These are phyloP conservation scores for Emydocephalus ijimae DNA, from an alignment of 2,113 vertebrate species.

Conservation along the genomic window DNA sequence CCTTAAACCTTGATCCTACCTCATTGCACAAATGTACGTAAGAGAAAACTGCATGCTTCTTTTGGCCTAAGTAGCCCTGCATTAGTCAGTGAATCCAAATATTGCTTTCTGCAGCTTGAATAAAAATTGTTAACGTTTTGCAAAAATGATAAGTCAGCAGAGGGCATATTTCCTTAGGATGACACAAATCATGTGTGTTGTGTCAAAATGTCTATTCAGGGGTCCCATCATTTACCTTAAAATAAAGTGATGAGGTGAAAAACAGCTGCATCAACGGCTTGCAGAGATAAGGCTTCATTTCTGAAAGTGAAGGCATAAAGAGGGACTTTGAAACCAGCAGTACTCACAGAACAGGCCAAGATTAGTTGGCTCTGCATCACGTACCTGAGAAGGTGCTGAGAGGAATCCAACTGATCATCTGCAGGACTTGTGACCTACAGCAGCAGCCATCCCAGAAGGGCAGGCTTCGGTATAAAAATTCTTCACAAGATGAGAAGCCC, in stretches of 20 bases:
- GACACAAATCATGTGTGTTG: background rate
- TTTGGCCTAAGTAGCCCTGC: background rate
- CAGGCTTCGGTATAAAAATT: slow-evolving; percentile 86
- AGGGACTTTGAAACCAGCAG: background rate
- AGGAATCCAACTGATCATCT: slow-evolving; percentile 82
- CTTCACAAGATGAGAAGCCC: slow-evolving; percentile 83
- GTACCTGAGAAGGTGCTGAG: slow-evolving; percentile 77
- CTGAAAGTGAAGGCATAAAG: slow-evolving; percentile 65
- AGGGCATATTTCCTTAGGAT: background rate
- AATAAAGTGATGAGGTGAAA: slow-evolving; percentile 86
- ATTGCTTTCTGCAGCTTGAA: background rate
- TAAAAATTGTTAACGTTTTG: background rate
- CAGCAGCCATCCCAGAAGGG: slow-evolving; percentile 84
- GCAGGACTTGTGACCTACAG: slow-evolving; percentile 78
- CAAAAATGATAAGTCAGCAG: background rate
- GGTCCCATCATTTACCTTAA: slow-evolving; percentile 79
- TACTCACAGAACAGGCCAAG: background rate
- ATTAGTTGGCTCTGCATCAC: slow-evolving; percentile 11
- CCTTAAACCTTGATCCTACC: background rate
- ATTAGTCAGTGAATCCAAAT: background rate
- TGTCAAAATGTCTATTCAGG: background rate
- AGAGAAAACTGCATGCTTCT: background rate
- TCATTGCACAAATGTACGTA: background rate
- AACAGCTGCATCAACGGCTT: slow-evolving; percentile 85
- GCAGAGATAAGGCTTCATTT: slow-evolving; percentile 75